Conservation (phyloP, 2,888 invertebrate genomes). For the Leucophenga montana region DNA sequence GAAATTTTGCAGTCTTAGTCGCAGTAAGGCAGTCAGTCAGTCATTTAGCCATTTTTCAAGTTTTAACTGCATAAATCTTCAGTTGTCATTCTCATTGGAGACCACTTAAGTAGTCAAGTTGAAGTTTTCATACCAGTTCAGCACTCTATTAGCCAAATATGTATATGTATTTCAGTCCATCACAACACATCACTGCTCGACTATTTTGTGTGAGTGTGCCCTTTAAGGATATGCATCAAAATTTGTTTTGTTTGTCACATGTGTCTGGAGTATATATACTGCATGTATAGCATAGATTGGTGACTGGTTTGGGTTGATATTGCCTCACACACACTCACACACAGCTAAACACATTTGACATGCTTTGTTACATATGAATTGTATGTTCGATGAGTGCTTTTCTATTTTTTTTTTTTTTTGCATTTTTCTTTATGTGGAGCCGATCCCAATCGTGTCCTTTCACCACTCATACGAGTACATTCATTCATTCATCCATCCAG, state of each 20-base stretch:
- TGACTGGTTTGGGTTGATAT: too few relatives aligned
- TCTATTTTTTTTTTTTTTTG: background rate
- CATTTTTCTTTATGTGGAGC: background rate
- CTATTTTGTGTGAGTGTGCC: background rate
- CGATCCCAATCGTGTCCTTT: background rate
- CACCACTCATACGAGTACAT: too few relatives aligned
- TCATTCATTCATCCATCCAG: background rate
- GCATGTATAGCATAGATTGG: background rate
- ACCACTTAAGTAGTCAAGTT: conserved; percentile 18
- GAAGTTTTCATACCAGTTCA: background rate
- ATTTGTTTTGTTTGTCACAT: background rate
- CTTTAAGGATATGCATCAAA: conserved; percentile 14
- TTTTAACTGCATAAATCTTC: conserved; percentile 16
- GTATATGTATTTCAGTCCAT: too few relatives aligned
- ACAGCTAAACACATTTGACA: conserved; percentile 3
- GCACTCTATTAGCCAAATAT: conserved; percentile 17
- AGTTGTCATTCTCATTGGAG: conserved; percentile 1
- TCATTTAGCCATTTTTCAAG: conserved; percentile 11
- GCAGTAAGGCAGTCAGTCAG: too few relatives aligned
- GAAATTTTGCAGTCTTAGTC: too few relatives aligned
- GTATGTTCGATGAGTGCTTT: background rate
- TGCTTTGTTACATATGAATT: conserved; percentile 17
- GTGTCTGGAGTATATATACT: background rate
- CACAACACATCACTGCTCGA: too few relatives aligned
- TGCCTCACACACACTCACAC: conserved; percentile 4